Conservation (phyloP, 1,140 invertebrate species). For the Drosophila nigrodunni region DNA sequence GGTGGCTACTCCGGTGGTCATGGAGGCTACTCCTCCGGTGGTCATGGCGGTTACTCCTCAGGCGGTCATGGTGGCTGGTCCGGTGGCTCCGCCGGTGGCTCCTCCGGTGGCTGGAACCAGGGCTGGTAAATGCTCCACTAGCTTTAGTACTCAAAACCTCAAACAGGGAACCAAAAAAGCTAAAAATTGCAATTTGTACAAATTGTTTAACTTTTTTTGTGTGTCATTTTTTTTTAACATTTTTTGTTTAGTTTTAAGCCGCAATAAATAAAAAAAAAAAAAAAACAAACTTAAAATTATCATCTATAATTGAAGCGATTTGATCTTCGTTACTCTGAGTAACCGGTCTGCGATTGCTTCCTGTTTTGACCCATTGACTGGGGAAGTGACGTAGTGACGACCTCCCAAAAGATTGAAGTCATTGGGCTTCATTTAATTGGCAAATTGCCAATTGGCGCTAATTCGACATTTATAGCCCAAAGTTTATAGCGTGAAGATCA, state of each 20-base stretch:
- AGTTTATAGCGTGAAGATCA: slow-evolving; percentile 20
- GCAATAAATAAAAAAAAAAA: slow-evolving; percentile 55
- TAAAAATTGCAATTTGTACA: slow-evolving; percentile 35
- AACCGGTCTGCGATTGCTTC: slow-evolving; percentile 36
- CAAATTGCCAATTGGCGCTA: slow-evolving; percentile 34
- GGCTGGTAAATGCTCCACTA: slow-evolving; percentile 56
- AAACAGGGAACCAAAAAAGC: slow-evolving; percentile 63
- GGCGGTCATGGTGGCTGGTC: slow-evolving; percentile 48
- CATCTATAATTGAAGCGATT: slow-evolving; percentile 31
- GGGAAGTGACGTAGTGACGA: slow-evolving; percentile 15
- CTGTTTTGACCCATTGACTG: slow-evolving; percentile 55
- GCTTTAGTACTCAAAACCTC: slow-evolving; percentile 20
- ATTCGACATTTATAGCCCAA: slow-evolving; percentile 46
- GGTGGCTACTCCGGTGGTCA: slow-evolving; percentile 23
- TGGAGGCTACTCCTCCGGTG: slow-evolving; percentile 15
- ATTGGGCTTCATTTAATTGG: slow-evolving; percentile 19
- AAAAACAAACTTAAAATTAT: too few relatives aligned
- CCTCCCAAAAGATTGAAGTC: slow-evolving; percentile 17
- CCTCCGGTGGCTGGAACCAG: slow-evolving; percentile 66
- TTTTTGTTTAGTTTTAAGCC: slow-evolving; percentile 55
- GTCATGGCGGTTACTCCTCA: slow-evolving; percentile 37
- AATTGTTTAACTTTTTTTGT: slow-evolving; percentile 38
- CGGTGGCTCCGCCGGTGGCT: slow-evolving; percentile 44
- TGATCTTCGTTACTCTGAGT: background rate
- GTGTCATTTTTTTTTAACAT: slow-evolving; percentile 25